Conservation (phyloP, 1,140 invertebrate species). For the Ctenoplectra terminalis region DNA sequence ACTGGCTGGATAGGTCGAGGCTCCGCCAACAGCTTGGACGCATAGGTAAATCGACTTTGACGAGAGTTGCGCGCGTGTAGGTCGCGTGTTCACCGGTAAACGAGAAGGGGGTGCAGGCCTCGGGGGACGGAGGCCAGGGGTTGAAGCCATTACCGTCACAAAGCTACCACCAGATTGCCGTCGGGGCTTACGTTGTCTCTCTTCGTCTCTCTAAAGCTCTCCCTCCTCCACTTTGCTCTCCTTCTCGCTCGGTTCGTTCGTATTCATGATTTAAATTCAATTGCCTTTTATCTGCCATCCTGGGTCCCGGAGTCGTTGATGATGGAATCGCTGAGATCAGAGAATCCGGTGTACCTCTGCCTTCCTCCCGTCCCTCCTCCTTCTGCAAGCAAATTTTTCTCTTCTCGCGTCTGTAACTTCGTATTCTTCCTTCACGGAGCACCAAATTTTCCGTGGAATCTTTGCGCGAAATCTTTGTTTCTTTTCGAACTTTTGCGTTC, state of each 20-base stretch:
- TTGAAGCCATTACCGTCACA: conserved; percentile 82
- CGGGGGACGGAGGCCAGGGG: conserved; percentile 67
- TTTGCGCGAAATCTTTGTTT: no score
- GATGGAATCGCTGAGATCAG: conserved; percentile 78
- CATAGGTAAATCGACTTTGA: conserved; percentile 49
- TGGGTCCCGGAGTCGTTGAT: conserved; percentile 74
- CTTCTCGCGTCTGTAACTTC: neutral
- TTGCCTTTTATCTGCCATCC: conserved; percentile 82
- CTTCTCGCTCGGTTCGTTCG: conserved; percentile 75
- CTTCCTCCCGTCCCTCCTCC: neutral
- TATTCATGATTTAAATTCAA: conserved; percentile 84
- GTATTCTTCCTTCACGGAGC: neutral
- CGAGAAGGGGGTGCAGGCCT: conserved; percentile 63
- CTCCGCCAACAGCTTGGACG: conserved; percentile 14
- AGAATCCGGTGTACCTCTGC: conserved; percentile 64
- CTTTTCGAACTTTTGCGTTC: no score
- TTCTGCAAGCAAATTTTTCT: neutral
- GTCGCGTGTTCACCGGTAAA: conserved; percentile 64
- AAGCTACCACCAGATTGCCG: conserved; percentile 83
- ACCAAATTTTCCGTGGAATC: no score
- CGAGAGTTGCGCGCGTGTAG: conserved; percentile 30
- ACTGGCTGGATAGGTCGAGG: conserved; percentile 27
- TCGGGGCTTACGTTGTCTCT: conserved; percentile 73
- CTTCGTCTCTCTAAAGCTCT: conserved; percentile 46
- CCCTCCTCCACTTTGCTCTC: neutral